Base-by-base conservation (phyloP, 2,888 invertebrate genomes). In the Conistra vaccinii region DNA sequence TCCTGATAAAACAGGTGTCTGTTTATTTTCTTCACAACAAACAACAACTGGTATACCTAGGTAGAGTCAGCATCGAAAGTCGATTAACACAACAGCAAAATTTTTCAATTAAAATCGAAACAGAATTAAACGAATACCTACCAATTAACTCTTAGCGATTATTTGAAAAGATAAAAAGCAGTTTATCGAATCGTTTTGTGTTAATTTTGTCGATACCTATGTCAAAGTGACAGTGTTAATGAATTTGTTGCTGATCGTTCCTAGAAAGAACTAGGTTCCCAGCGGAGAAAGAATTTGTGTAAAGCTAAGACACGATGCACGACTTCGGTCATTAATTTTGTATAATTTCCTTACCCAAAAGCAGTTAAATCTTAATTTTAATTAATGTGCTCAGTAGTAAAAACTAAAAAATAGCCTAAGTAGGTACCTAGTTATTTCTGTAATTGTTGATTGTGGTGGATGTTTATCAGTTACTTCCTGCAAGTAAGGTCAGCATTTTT, bases 391-490 rank as follows among this genome's bases (percentile, higher is more conserved):
- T 57, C 45, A 14, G 14, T 42, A 35, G 4, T 17, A 17, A 74
- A 77, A 35, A 58, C 7, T 45, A 74, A 63, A 48, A 35, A 72
- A 23, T 32, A 17, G n/a, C 26, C 17, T 48, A 20, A 48, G 20
- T 9, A 39, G 9, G 10, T 23, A 48, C 23, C 7, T 48, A 45
- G 1, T n/a, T 29, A 53, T 32, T 69, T 73, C 23, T 73, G 20
- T 62, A 39, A 80, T 55, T 62, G 62, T 74, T 73, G 26, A 55
- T 48, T 81, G 39, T 39, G 48, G 75, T 73, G 12, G 9, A 32
- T 48, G 55, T 39, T 61, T 61, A 80, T 73, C 61, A 61, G 48
- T 42, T 71, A 71, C 20, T 74, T 76, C 81, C 62, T 61, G 81
- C 45, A 66, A 61, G 32, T 55, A 80, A 55, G n/a, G n/a, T 62